These are phyloP conservation scores for Varanus komodoensis DNA, from an alignment of 2,113 vertebrate genomes.

Conservation along the genomic window DNA sequence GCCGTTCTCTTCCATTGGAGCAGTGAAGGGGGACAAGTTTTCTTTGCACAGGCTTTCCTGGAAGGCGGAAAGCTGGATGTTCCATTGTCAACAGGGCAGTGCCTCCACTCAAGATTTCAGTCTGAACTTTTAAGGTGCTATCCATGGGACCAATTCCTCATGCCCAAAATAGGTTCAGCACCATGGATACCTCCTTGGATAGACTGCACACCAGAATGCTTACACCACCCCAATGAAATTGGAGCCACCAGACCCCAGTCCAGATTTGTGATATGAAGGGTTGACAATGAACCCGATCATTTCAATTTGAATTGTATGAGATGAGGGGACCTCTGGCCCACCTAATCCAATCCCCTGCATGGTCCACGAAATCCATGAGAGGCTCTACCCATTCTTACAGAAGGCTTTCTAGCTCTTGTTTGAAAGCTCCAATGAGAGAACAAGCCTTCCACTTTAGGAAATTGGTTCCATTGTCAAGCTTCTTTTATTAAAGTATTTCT, in stretches of 20 bases:
- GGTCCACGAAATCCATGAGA: neutral
- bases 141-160: no score
- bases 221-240: no score
- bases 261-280: neutral
- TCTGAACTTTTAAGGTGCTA: no score
- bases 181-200: no score
- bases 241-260: neutral
- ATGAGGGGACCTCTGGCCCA: neutral
- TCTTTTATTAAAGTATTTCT: neutral
- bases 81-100: no score
- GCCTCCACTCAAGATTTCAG: no score
- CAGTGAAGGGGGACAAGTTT: neutral
- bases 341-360: neutral
- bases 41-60: neutral
- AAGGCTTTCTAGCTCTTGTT: neutral
- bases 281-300: neutral
- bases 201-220: no score
- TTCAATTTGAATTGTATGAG: neutral
- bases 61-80: neutral
- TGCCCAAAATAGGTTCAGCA: no score
- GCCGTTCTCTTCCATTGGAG: neutral
- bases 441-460: neutral
- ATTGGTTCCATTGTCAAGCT: neutral
- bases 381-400: neutral
- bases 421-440: neutral